Evolutionary conservation across 2,113 vertebrate species (phyloP), one percentile per base, ranked within the genome.

Genomic region (Dendropsophus ebraccatus): DNA sequence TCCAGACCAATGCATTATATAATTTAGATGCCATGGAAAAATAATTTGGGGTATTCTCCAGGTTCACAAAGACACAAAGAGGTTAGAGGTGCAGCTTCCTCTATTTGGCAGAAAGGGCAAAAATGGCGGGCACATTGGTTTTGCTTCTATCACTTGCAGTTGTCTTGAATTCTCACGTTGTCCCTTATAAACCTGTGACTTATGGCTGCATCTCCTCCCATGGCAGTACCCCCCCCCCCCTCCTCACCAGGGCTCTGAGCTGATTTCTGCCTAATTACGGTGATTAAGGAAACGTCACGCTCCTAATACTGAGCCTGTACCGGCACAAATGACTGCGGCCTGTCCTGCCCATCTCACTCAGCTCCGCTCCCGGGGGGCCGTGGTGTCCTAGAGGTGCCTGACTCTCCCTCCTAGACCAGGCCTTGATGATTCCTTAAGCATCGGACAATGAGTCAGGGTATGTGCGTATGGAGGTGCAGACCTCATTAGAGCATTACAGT

Each of bases 221-320:
- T n/a, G n/a, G n/a, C n/a, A n/a, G n/a, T n/a, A n/a, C n/a, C 13
- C 47, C 60, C 75, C 60, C 67, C 83, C 30, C 56, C 47, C 6
- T 67, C 83, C 45, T 54, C 45, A 12, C 83, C 62, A 21, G 74
- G 73, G 74, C 41, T n/a, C 60, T 13, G 28, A 56, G 84, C 75
- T 79, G 75, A 79, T 85, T 79, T 79, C 73, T 70, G 62, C 75
- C 75, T 85, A 85, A 85, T 85, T 85, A 79, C 25, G 75, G 75
- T 58, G 76, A 86, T 86, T 86, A 86, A 58, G 79, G 35, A 47
- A 80, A 72, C 76, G 19, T 80, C 84, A 80, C 58, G 76, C 76
- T 80, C 76, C 16, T 80, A 86, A 72, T 72, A 86, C 49, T 2
- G 32, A 47, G 84, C 62, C 49, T 28, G 32, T 1, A 17, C 75